Percentiles rank a stretch among this genome's conserved stretches.
phyloP scores from a whole-genome alignment of 2,797 vertebrate species.

The Anguilla pacifica region DNA sequence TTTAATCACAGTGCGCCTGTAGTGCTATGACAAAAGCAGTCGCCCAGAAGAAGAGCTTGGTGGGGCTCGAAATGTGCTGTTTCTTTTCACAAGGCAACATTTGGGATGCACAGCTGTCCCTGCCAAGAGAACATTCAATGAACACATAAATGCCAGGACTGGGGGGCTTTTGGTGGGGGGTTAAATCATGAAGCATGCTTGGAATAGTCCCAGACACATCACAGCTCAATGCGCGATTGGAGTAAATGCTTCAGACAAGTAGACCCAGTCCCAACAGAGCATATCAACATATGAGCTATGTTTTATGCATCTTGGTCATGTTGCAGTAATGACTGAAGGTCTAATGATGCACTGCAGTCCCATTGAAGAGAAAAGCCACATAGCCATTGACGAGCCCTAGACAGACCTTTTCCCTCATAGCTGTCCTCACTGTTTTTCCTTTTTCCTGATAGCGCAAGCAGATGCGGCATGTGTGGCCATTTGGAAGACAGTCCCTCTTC shows the following conservation, averaged over 20 bases:
- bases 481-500: background rate
- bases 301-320: background rate
- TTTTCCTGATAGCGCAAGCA: background rate
- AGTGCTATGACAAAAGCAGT: slow-evolving; percentile 13
- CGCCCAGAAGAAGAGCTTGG: slow-evolving; percentile 18
- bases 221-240: background rate
- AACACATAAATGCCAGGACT: background rate
- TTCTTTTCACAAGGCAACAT: slow-evolving; percentile 6
- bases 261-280: background rate
- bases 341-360: background rate
- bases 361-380: background rate
- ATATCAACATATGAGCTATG: background rate
- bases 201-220: background rate
- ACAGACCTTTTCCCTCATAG: background rate
- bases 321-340: background rate
- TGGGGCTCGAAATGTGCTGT: background rate
- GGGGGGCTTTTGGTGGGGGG: background rate
- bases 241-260: background rate
- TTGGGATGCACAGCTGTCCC: slow-evolving; percentile 44
- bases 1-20: background rate
- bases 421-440: background rate
- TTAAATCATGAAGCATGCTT: background rate
- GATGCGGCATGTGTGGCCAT: background rate
- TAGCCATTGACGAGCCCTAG: background rate
- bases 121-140: background rate